Evolutionary conservation across 2,113 vertebrate species (phyloP), one percentile per base, ranked within the genome.

Genomic region (Engystomops pustulosus): DNA sequence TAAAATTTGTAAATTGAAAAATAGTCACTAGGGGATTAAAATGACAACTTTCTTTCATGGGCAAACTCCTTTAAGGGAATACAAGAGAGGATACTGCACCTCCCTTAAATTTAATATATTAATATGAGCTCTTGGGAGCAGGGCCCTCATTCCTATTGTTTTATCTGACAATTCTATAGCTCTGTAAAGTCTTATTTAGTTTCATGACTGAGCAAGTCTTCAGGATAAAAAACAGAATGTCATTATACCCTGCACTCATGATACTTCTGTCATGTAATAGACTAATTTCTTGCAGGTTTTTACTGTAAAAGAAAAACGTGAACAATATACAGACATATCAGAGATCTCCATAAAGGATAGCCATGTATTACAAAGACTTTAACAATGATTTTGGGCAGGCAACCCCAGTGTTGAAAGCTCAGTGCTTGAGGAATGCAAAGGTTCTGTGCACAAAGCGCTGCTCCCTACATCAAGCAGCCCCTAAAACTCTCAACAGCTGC

Each of bases 401-500:
- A 15, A 49, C 70, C 41, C 77, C 44, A 44, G 41, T 65, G 77
- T 45, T 65, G 55, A 60, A 60, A 60, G 38, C 36, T 62, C 23
- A 1, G 44, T 32, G n/a, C 6, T 18, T 80, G 25, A 51, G 79
- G 62, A 80, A 68, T 69, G 60, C 38, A 80, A 3, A n/a, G 47
- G 18, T 14, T 68, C 27, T 68, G 45, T 17, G 47, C 23, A 68
- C 68, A 27, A 14, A 34, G 3, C 47, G 45, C 32, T 51, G 20
- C 8, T 12, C 62, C 32, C 38, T 30, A 38, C 45, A 55, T 55
- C 47, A 55, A 72, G 18, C 17, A 60, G 51, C 10, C 45, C 65
- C 20, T 23, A 18, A 55, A 81, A 15, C 69, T 17, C n/a, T 74
- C 1, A 1, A 86, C 49, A 91, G 82, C 89, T 86, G 89, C 87